phyloP scores from a whole-genome alignment of 1,140 invertebrate genomes.

The Drosophila saltans region DNA sequence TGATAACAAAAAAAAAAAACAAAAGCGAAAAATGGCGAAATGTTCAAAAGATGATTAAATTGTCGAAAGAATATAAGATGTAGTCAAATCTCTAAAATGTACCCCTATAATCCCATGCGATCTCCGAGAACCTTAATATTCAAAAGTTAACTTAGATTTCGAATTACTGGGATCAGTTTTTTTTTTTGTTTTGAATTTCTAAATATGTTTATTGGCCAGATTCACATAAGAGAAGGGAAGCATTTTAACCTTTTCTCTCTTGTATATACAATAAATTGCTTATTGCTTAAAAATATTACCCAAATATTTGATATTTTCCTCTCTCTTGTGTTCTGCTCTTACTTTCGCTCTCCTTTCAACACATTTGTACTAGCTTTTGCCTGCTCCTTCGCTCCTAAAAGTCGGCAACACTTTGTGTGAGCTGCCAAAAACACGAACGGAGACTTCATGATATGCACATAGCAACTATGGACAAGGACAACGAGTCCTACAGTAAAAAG shows the following conservation, averaged over 20 bases:
- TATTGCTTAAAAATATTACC: too few relatives aligned
- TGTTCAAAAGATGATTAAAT: neutral
- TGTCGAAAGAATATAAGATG: neutral
- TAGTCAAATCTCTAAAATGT: too few relatives aligned
- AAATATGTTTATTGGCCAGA: neutral
- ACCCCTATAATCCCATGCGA: too few relatives aligned
- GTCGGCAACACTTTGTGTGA: slow-evolving; percentile 10
- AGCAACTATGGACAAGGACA: slow-evolving; percentile 4
- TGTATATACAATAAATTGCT: too few relatives aligned
- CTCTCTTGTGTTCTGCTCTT: neutral
- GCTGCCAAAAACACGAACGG: neutral
- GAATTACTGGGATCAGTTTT: too few relatives aligned
- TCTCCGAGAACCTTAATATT: too few relatives aligned
- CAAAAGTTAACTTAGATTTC: too few relatives aligned
- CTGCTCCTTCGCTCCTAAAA: slow-evolving; percentile 1
- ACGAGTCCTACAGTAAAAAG: slow-evolving; percentile 31
- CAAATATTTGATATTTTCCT: neutral
- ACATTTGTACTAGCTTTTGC: neutral
- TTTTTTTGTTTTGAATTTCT: neutral
- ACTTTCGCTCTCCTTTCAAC: neutral
- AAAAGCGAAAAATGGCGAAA: neutral
- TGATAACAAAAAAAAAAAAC: neutral
- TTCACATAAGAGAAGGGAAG: too few relatives aligned
- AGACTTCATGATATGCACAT: slow-evolving; percentile 16
- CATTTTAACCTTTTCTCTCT: too few relatives aligned